Evolutionary conservation across 2,797 vertebrate genomes (phyloP).

Genomic region (Megalops cyprinoides): DNA sequence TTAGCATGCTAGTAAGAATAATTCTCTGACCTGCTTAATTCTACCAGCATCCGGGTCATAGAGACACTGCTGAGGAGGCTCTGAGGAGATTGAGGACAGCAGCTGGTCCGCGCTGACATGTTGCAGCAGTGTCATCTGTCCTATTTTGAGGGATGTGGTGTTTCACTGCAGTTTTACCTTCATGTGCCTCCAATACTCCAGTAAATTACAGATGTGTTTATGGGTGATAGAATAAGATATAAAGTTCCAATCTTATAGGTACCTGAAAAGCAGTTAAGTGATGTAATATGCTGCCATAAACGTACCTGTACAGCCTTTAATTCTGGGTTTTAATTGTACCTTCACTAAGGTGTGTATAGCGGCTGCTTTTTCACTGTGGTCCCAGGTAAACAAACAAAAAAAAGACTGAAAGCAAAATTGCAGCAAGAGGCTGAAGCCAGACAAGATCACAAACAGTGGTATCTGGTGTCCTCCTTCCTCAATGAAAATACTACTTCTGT

Average conservation of each 20-base stretch:
- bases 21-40: conserved; percentile 37
- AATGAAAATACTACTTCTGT: no score
- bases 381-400: no score
- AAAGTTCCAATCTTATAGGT: neutral
- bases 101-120: conserved; percentile 46
- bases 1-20: conserved; percentile 32
- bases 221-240: neutral
- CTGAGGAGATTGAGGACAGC: conserved; percentile 22
- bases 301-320: neutral
- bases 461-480: neutral
- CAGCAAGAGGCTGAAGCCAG: neutral
- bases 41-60: conserved; percentile 25
- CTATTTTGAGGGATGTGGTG: conserved; percentile 3
- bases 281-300: neutral
- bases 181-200: neutral
- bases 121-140: conserved; percentile 43
- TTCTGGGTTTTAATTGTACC: neutral
- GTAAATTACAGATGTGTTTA: no score
- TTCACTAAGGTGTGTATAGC: neutral
- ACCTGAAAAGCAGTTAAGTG: neutral
- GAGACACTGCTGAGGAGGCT: conserved; percentile 38
- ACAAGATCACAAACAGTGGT: neutral
- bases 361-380: neutral
- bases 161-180: no score
- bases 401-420: no score